Evolutionary conservation across 2,113 vertebrate species (phyloP).

Genomic region (Sinocyclocheilus maitianheensis): DNA sequence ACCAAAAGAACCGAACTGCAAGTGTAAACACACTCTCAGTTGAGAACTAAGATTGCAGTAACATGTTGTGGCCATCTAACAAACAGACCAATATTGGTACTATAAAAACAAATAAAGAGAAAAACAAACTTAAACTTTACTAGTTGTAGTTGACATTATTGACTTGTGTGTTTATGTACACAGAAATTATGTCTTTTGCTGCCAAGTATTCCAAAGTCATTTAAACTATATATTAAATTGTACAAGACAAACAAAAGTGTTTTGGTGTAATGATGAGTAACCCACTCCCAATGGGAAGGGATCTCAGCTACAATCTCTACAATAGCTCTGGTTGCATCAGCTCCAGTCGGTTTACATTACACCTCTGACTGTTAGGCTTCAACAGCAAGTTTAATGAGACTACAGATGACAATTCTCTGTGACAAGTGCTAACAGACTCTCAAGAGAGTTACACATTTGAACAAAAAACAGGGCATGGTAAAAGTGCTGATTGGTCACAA

Average conservation of each 20-base stretch:
- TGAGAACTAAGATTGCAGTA: background rate
- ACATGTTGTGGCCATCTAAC: background rate
- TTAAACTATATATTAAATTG: background rate
- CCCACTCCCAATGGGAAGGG: background rate
- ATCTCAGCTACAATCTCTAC: background rate
- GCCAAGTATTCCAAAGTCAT: background rate
- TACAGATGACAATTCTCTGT: background rate
- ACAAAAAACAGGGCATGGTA: background rate
- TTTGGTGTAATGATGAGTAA: background rate
- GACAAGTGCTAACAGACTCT: background rate
- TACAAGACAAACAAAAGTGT: background rate
- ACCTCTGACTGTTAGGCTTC: constrained; percentile 22
- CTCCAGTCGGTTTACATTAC: background rate
- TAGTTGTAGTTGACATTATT: background rate
- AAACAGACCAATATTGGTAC: background rate
- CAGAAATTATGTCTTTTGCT: background rate
- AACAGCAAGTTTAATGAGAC: constrained; percentile 21
- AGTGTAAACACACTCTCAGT: background rate
- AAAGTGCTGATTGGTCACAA: constrained; percentile 25
- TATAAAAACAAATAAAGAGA: background rate
- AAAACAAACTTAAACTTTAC: background rate
- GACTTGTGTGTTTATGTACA: background rate
- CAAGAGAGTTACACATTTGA: background rate
- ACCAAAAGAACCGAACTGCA: too few species aligned
- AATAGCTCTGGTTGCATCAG: constrained; percentile 15